A percentile compares a stretch with the other conserved stretches of the same genome.
Conservation (phyloP, 2,797 vertebrate species). For the Danio choprae region DNA sequence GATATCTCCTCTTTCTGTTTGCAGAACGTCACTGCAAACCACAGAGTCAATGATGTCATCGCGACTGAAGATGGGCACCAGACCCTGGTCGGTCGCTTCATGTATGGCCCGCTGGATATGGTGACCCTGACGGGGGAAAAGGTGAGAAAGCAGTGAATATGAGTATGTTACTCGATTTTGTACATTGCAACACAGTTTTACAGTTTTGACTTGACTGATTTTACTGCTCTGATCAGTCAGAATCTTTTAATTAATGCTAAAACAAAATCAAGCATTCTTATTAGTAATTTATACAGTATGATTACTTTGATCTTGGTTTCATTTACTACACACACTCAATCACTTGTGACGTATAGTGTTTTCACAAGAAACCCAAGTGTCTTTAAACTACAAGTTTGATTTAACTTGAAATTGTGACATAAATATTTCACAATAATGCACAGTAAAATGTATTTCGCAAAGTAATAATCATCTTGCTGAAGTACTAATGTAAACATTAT, state of each 20-base stretch:
- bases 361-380: too few relatives aligned
- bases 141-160: constrained; percentile 71
- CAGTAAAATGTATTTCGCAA: too few relatives aligned
- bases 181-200: neutral
- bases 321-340: neutral
- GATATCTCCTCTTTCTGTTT: neutral
- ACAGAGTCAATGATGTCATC: constrained; percentile 94
- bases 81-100: constrained; percentile 93
- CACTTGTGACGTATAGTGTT: too few relatives aligned
- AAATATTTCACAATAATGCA: too few relatives aligned
- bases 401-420: too few relatives aligned
- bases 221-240: too few relatives aligned
- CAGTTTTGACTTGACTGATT: too few relatives aligned
- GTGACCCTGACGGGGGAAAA: constrained; percentile 98
- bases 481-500: neutral
- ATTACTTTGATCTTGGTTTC: too few relatives aligned
- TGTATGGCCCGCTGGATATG: constrained; percentile 99
- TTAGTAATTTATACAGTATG: neutral
- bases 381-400: too few relatives aligned
- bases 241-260: too few relatives aligned
- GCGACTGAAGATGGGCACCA: constrained; percentile 91
- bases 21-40: constrained; percentile 96
- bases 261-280: neutral
- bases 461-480: neutral
- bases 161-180: neutral